A percentile compares a stretch with the other conserved stretches of the same genome.
phyloP scores from a whole-genome alignment of 2,113 vertebrate species.

The Fregata magnificens region DNA sequence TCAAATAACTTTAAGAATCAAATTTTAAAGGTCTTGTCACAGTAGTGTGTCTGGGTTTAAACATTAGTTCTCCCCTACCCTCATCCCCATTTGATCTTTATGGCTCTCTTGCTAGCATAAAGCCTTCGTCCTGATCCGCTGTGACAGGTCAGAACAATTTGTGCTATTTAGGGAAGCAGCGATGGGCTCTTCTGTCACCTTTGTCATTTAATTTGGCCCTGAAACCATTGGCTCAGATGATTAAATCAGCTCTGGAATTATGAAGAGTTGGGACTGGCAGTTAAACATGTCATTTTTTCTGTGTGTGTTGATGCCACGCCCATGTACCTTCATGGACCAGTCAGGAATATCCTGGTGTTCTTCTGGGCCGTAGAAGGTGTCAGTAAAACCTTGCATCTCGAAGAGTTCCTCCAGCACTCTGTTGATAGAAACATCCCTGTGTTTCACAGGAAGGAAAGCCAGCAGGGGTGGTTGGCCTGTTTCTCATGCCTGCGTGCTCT shows the following conservation, averaged over 20 bases:
- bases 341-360: not conserved
- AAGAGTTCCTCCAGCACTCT: not conserved
- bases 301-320: not conserved
- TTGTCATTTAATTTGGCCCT: constrained; percentile 27
- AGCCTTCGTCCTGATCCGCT: constrained; percentile 21
- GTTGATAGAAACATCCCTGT: not conserved
- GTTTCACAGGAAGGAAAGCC: not conserved
- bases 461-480: not conserved
- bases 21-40: not conserved
- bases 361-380: not conserved
- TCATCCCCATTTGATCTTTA: not conserved
- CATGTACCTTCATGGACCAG: not conserved
- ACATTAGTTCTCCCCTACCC: not conserved
- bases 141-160: constrained; percentile 26
- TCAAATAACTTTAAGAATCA: not conserved
- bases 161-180: not conserved
- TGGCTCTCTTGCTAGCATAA: not conserved
- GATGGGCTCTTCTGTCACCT: not conserved
- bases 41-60: not conserved
- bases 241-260: constrained; percentile 11
- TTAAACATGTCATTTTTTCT: not conserved
- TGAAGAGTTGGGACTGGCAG: not conserved
- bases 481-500: not conserved
- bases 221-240: constrained; percentile 35
- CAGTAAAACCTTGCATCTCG: not conserved